Evolutionary conservation across 1,140 invertebrate genomes (phyloP).

Genomic region (Tribolium madens): DNA sequence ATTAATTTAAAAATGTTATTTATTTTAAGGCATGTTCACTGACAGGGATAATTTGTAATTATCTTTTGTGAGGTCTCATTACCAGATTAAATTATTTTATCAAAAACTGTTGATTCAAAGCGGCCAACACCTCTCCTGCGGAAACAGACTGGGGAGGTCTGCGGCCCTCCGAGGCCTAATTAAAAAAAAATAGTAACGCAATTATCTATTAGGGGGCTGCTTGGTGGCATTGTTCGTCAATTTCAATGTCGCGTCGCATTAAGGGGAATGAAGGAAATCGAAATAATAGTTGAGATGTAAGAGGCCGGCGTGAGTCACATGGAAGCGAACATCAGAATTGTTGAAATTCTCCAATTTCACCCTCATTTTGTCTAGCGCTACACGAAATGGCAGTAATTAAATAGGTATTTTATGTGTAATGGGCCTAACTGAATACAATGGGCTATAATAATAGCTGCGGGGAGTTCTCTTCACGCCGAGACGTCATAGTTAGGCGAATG

Average conservation of each 20-base stretch:
- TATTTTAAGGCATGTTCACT: conserved; percentile 17
- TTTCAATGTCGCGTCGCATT: conserved; percentile 24
- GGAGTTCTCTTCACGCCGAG: conserved; percentile 38
- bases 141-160: no score
- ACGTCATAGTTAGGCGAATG: conserved; percentile 40
- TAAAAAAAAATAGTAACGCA: conserved; percentile 25
- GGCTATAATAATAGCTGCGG: conserved; percentile 50
- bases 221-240: conserved; percentile 21
- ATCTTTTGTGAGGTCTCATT: conserved; percentile 4
- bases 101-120: not conserved
- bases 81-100: not conserved
- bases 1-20: conserved; percentile 33
- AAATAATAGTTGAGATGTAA: conserved; percentile 43
- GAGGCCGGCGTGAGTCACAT: conserved; percentile 35
- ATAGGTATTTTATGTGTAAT: conserved; percentile 54
- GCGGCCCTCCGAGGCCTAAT: not conserved
- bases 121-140: not conserved
- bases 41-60: conserved; percentile 1
- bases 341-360: conserved; percentile 52
- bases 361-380: conserved; percentile 49
- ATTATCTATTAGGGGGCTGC: conserved; percentile 1
- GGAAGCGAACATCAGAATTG: conserved; percentile 45
- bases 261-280: conserved; percentile 39
- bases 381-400: conserved; percentile 54
- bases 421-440: conserved; percentile 50